Percentiles rank a stretch among this genome's conserved stretches.
Conservation (phyloP, 2,113 vertebrate genomes). For the Microtus richardsoni region DNA sequence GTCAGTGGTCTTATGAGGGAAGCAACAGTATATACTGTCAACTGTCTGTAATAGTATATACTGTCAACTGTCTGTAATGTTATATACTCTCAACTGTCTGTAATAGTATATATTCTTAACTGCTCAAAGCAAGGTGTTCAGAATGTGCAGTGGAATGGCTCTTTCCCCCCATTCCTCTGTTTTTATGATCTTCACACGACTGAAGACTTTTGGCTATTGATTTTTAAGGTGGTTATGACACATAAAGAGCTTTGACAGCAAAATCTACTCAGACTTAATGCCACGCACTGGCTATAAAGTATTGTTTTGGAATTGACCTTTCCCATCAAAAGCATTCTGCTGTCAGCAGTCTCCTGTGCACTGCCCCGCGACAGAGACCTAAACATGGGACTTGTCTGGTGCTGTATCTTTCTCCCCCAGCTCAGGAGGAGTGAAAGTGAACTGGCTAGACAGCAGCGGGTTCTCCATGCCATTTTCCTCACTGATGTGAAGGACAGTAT, state of each 20-base stretch:
- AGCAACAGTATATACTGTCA: neutral
- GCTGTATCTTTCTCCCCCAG: constrained; percentile 86
- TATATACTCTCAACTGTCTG: neutral
- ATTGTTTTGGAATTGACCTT: constrained; percentile 74
- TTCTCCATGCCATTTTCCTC: constrained; percentile 95
- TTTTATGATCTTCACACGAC: constrained; percentile 69
- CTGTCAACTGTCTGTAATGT: neutral
- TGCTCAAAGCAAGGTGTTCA: constrained; percentile 53
- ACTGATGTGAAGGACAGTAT: constrained; percentile 90
- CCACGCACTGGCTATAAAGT: constrained; percentile 81
- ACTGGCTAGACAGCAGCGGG: constrained; percentile 91
- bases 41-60: neutral
- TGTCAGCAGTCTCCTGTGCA: constrained; percentile 3
- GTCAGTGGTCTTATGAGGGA: constrained; percentile 52
- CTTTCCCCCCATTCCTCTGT: constrained; percentile 54
- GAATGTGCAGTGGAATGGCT: constrained; percentile 74
- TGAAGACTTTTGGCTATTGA: constrained; percentile 71
- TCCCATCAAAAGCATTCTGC: constrained; percentile 38
- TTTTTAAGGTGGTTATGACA: constrained; percentile 69
- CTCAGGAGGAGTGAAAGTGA: constrained; percentile 87
- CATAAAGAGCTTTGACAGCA: constrained; percentile 35
- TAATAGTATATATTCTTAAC: neutral
- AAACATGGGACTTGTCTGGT: constrained; percentile 96
- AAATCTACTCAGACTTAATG: constrained; percentile 60
- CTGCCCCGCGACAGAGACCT: constrained; percentile 59